phyloP scores from a whole-genome alignment of 1,140 invertebrate genomes.

The Zaprionus ornatus region DNA sequence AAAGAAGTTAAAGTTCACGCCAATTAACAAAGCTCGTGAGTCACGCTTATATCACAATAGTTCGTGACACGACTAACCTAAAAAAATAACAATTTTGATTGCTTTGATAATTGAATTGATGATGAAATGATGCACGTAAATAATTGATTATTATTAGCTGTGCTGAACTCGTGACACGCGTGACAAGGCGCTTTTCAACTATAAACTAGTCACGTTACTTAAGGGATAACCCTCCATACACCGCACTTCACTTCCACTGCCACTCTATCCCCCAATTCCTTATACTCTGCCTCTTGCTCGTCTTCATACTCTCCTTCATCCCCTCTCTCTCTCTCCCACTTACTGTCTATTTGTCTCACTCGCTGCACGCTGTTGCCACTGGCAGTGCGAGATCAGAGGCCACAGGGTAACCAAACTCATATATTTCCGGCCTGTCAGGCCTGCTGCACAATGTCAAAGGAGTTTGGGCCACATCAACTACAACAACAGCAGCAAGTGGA shows the following conservation, averaged over 20 bases:
- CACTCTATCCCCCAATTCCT: slow-evolving; percentile 3
- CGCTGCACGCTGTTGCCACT: slow-evolving; percentile 7
- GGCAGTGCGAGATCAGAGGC: slow-evolving; percentile 26
- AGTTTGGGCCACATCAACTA: slow-evolving; percentile 21
- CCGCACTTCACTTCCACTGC: too few relatives aligned
- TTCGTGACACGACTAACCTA: neutral
- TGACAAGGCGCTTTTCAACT: neutral
- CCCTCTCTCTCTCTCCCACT: neutral
- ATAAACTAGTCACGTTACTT: slow-evolving; percentile 4
- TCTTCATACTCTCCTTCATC: neutral
- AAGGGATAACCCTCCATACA: neutral
- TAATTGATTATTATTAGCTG: neutral
- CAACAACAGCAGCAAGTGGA: slow-evolving; percentile 31
- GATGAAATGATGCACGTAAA: neutral
- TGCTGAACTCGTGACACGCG: neutral
- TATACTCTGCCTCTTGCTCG: neutral
- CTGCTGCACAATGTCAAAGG: slow-evolving; percentile 45
- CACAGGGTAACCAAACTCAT: slow-evolving; percentile 46
- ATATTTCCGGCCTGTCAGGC: slow-evolving; percentile 50
- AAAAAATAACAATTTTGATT: neutral
- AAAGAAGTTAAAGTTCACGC: too few relatives aligned
- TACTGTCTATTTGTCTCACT: neutral
- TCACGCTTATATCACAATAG: neutral
- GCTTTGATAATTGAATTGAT: neutral
- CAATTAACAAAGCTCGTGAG: neutral